Conservation (phyloP, 2,797 vertebrate species). For the Stomatorhinus walkeri region DNA sequence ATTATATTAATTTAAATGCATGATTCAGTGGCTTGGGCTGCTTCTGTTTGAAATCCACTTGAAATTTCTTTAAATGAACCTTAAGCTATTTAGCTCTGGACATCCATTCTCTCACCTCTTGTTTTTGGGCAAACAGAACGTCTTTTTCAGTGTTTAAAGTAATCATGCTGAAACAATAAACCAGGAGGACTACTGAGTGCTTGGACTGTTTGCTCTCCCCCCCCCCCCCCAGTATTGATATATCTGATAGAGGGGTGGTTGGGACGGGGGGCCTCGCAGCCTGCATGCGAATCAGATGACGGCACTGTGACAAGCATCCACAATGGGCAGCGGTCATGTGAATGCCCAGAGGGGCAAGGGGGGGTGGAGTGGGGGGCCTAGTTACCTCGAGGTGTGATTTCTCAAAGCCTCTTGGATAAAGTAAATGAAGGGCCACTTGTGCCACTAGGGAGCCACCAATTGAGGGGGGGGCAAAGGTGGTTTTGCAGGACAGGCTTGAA, state of each 20-base stretch:
- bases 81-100: not conserved
- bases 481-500: conserved; percentile 30
- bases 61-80: conserved; percentile 8
- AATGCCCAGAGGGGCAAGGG: not conserved
- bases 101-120: not conserved
- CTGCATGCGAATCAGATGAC: conserved; percentile 57
- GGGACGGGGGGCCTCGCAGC: conserved; percentile 39
- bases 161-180: not conserved
- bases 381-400: conserved; percentile 57
- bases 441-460: conserved; percentile 50
- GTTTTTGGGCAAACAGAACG: conserved; percentile 12
- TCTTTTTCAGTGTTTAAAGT: conserved; percentile 6
- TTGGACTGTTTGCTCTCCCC: conserved; percentile 31
- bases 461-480: conserved; percentile 44
- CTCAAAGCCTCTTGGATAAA: conserved; percentile 57
- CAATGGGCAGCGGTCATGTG: conserved; percentile 45
- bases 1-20: conserved; percentile 8
- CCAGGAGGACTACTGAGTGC: not conserved
- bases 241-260: conserved; percentile 52
- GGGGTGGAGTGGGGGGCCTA: not conserved
- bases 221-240: conserved; percentile 49
- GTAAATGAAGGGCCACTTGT: conserved; percentile 63
- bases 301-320: conserved; percentile 42
- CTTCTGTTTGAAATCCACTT: conserved; percentile 12
- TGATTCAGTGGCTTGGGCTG: not conserved